Evolutionary conservation across 37 sponge, comb jelly and placozoan species (phyloP).

Genomic region (Trichoplax adhaerens): DNA sequence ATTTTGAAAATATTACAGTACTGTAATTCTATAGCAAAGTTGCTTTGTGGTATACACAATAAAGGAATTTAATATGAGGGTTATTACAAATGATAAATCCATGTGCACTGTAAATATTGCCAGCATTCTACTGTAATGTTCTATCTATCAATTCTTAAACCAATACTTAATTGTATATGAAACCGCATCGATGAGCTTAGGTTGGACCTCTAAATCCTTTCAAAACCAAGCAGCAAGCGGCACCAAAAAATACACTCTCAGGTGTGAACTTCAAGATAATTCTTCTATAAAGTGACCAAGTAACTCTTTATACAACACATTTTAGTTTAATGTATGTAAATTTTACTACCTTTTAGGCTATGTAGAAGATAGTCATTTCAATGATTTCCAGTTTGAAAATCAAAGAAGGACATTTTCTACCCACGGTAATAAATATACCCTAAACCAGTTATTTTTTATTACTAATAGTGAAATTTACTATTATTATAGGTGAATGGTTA

Average conservation of each 20-base stretch:
- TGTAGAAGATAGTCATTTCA: constrained; percentile 63
- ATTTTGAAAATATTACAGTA: no score
- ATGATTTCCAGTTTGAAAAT: constrained; percentile 85
- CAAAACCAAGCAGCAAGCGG: constrained; percentile 61
- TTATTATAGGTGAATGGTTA: background rate
- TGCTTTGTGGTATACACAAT: no score
- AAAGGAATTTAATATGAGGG: no score
- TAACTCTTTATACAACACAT: background rate
- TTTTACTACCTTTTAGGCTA: constrained; percentile 22
- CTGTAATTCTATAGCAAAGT: no score
- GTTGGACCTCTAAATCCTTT: constrained; percentile 83
- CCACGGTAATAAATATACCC: constrained; percentile 9
- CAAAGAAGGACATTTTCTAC: constrained; percentile 80
- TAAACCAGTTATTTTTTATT: no score
- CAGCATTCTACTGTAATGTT: no score
- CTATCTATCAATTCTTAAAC: no score
- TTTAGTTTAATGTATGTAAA: constrained; percentile 1
- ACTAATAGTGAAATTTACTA: background rate
- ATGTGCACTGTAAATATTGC: no score
- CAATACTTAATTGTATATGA: background rate
- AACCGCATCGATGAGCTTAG: constrained; percentile 13
- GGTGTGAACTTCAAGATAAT: constrained; percentile 1
- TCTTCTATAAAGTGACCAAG: background rate
- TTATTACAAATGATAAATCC: no score
- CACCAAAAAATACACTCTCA: constrained; percentile 68